A percentile compares a stretch with the other conserved stretches of the same genome.
Evolutionary conservation across 2,113 vertebrate species (phyloP).

Genomic region (Seriola rivoliana): DNA sequence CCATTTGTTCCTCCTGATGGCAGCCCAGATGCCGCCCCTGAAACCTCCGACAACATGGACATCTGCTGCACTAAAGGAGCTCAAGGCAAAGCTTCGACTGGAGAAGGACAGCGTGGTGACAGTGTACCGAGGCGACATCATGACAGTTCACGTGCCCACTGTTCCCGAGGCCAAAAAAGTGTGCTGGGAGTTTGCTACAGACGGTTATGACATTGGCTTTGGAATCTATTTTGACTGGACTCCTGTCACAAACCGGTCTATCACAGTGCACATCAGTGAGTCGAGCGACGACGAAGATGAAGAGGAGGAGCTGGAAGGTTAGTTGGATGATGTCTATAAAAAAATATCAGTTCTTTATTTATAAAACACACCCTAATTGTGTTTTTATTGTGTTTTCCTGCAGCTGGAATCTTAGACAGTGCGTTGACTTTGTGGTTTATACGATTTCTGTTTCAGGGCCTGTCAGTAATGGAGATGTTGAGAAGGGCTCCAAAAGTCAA

Average conservation of each 20-base stretch:
- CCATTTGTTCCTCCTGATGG: constrained; percentile 36
- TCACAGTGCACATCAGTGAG: constrained; percentile 98
- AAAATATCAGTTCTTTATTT: background rate
- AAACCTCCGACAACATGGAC: constrained; percentile 93
- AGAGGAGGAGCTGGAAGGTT: constrained; percentile 94
- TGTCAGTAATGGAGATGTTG: constrained; percentile 90
- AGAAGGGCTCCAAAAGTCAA: constrained; percentile 90
- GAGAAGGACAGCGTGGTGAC: constrained; percentile 94
- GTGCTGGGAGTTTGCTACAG: constrained; percentile 98
- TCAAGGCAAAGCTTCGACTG: constrained; percentile 91
- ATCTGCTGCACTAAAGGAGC: constrained; percentile 90
- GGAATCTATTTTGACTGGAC: constrained; percentile 99
- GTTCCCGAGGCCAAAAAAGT: constrained; percentile 93
- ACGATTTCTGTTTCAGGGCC: constrained; percentile 82
- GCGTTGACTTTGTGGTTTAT: constrained; percentile 44
- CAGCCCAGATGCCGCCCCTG: constrained; percentile 90
- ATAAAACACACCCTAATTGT: background rate
- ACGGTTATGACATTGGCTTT: constrained; percentile 97
- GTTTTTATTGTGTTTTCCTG: background rate
- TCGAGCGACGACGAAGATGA: constrained; percentile 99
- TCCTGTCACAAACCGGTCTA: constrained; percentile 91
- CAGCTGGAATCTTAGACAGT: background rate
- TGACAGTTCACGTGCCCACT: constrained; percentile 95
- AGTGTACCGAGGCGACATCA: constrained; percentile 95
- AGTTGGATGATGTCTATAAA: constrained; percentile 16